Evolutionary conservation across 1,140 invertebrate genomes (phyloP).

Genomic region (Probaryconus sp.): DNA sequence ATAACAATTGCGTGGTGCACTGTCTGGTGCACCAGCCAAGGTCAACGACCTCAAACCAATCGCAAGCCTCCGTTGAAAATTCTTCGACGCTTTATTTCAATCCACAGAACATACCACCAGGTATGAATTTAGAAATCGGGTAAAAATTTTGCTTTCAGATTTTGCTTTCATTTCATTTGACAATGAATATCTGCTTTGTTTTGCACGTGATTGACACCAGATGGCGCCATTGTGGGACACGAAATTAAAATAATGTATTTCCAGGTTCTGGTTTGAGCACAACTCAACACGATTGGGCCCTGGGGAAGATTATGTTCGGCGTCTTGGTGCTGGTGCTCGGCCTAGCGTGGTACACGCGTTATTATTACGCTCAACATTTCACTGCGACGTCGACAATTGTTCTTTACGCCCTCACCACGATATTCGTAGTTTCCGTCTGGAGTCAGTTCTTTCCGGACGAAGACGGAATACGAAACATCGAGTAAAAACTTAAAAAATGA

Average conservation of each 20-base stretch:
- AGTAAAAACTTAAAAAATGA: conserved; percentile 45
- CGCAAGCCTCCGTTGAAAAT: conserved; percentile 59
- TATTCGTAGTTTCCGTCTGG: conserved; percentile 80
- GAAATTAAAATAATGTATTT: too few species aligned
- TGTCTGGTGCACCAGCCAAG: conserved; percentile 86
- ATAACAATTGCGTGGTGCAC: conserved; percentile 92
- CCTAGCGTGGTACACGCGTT: conserved; percentile 82
- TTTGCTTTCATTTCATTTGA: too few species aligned
- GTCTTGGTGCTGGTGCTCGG: conserved; percentile 75
- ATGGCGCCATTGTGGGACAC: too few species aligned
- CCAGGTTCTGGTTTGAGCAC: conserved; percentile 71
- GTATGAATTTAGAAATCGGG: too few species aligned
- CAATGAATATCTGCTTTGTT: too few species aligned
- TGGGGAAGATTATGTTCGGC: conserved; percentile 78
- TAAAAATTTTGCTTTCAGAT: too few species aligned
- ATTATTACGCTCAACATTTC: conserved; percentile 82
- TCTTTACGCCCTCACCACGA: conserved; percentile 80
- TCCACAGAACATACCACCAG: conserved; percentile 71
- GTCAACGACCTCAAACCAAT: conserved; percentile 57
- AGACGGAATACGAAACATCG: conserved; percentile 73
- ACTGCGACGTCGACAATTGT: conserved; percentile 82
- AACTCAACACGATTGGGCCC: conserved; percentile 77
- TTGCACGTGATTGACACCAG: too few species aligned
- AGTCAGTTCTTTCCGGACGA: conserved; percentile 78
- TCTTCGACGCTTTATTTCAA: conserved; percentile 70